Evolutionary conservation across 2,888 invertebrate genomes (phyloP), one percentile per base, ranked within the genome.

Genomic region (Nudaria mundana): DNA sequence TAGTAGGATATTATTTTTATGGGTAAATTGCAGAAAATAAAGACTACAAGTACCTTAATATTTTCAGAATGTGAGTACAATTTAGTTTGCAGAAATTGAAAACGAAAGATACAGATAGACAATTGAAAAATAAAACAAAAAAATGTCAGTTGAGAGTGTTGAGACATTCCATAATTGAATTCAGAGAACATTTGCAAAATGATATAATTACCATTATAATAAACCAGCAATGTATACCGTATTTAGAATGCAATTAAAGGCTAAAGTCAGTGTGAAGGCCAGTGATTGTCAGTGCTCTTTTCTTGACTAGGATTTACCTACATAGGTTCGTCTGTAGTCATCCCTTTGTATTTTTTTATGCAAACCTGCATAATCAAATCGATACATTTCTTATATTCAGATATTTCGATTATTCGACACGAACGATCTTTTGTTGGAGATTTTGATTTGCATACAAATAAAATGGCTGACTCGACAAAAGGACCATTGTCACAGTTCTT

Each of bases 401-500:
- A 57, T 63, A 60, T 59, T 66, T 67, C 50, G 65, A 71, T 66
- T 60, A 69, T 66, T 64, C 60, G 63, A 71, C 67, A 66, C 63
- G 66, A 54, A 47, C 54, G 56, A 53, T 59, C 68, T 66, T 76
- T 74, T 75, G 78, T 81, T 60, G 58, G 58, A 63, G 53, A 56
- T 60, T 64, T 57, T 59, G 61, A 86, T 86, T 86, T 83, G 81
- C 86, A 85, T 87, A 85, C 79, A 84, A 86, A 85, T 82, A 80
- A 77, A 80, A 84, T 70, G 75, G 76, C 77, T 83, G 83, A 81
- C 81, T 82, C 79, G 71, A 81, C 84, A 85, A 83, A 82, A 78
- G 78, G 63, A 43, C 67, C 74, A 76, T 81, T 83, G 84, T 83
- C 77, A 78, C 76, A 71, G 66, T 77, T 80, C 82, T 80, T 71